phyloP scores from a whole-genome alignment of 2,113 vertebrate genomes.

The Psittacula cyanocephala region DNA sequence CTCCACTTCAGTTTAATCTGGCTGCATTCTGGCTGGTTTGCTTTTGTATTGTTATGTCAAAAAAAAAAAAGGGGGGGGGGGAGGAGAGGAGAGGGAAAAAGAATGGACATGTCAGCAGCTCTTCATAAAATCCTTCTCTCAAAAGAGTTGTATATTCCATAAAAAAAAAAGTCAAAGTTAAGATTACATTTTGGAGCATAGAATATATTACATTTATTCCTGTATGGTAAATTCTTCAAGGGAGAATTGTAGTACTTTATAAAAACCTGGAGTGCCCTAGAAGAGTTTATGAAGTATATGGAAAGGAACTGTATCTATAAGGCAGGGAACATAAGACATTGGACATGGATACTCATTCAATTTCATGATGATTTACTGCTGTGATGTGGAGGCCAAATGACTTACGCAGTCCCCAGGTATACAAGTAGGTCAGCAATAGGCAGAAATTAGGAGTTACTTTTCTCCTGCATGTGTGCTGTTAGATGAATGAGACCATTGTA shows the following conservation, averaged over 20 bases:
- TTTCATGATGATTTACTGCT: background rate
- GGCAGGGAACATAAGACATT: background rate
- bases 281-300: background rate
- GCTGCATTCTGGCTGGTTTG: background rate
- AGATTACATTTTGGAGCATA: background rate
- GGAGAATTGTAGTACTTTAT: background rate
- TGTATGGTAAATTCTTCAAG: background rate
- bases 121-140: background rate
- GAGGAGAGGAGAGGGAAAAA: background rate
- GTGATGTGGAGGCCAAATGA: background rate
- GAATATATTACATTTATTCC: constrained; percentile 3
- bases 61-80: background rate
- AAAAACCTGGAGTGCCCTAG: background rate
- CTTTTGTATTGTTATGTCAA: background rate
- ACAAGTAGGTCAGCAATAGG: background rate
- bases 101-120: background rate
- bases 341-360: background rate
- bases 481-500: background rate
- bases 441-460: background rate
- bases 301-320: background rate
- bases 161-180: constrained; percentile 10
- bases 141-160: background rate
- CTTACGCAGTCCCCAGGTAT: background rate
- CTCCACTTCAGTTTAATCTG: background rate
- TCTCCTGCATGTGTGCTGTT: background rate